Evolutionary conservation across 1,140 invertebrate genomes (phyloP).

Genomic region (Orius laevigatus): DNA sequence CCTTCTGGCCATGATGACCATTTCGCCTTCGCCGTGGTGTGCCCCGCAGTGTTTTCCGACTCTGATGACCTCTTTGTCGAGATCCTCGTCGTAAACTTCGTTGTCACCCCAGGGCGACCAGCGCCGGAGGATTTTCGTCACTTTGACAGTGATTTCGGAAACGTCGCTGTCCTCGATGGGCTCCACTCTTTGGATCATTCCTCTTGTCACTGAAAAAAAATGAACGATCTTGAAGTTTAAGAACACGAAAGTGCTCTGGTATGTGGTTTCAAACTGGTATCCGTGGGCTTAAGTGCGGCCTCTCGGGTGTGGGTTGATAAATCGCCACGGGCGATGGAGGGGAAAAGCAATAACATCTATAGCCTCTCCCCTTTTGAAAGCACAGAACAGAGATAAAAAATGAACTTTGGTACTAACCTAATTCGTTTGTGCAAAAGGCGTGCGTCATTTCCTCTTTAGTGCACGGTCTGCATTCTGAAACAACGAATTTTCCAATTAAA

Average conservation of each 20-base stretch:
- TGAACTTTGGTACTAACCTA: slow-evolving; percentile 37
- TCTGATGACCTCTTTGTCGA: slow-evolving; percentile 22
- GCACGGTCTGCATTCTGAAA: slow-evolving; percentile 47
- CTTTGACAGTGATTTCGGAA: slow-evolving; percentile 45
- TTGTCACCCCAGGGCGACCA: slow-evolving; percentile 25
- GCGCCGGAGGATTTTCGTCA: slow-evolving; percentile 46
- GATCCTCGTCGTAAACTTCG: slow-evolving; percentile 15
- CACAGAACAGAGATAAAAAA: slow-evolving; percentile 5
- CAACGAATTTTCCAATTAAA: slow-evolving; percentile 17
- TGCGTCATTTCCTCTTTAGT: slow-evolving; percentile 52
- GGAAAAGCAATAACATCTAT: neutral
- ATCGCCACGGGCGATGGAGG: neutral
- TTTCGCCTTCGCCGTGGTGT: slow-evolving; percentile 50
- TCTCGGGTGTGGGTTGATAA: no score
- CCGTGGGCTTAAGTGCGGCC: neutral
- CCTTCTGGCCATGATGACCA: slow-evolving; percentile 59
- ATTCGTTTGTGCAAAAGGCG: slow-evolving; percentile 62
- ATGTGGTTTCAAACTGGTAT: neutral
- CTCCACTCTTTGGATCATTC: slow-evolving; percentile 45
- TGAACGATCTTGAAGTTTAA: neutral
- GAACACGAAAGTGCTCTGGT: neutral
- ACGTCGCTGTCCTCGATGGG: slow-evolving; percentile 41
- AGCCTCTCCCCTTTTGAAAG: no score
- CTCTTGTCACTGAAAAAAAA: slow-evolving; percentile 39
- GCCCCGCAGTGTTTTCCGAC: slow-evolving; percentile 51